Evolutionary conservation across 2,113 vertebrate species (phyloP).

Genomic region (Thunnus maccoyii): DNA sequence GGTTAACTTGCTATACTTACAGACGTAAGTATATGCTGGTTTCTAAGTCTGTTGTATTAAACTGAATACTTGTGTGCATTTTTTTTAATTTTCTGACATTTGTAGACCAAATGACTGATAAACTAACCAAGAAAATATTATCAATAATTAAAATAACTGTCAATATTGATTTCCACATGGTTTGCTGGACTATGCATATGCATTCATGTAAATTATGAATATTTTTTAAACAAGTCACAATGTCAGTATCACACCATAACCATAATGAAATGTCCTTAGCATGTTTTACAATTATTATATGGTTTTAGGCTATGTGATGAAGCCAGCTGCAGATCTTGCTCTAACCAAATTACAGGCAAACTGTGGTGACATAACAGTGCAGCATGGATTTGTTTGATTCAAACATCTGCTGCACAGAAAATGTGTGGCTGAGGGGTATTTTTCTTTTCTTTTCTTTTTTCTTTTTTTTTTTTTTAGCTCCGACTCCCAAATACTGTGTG

Average conservation of each 20-base stretch:
- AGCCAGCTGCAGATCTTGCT: background rate
- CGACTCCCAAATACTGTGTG: constrained; percentile 32
- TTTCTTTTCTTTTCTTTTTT: constrained; percentile 6
- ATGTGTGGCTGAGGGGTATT: constrained; percentile 22
- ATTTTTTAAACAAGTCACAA: background rate
- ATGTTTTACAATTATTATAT: background rate
- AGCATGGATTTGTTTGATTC: constrained; percentile 29
- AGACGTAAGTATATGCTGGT: background rate
- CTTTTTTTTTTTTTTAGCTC: constrained; percentile 16
- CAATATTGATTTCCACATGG: no score
- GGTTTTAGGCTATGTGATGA: background rate
- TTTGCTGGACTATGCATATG: no score
- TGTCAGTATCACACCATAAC: no score
- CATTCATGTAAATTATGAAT: no score
- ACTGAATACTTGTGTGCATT: background rate
- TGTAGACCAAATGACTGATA: no score
- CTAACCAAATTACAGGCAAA: constrained; percentile 5
- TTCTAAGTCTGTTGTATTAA: constrained; percentile 11
- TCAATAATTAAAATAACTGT: no score
- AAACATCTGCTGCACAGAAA: constrained; percentile 40
- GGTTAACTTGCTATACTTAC: background rate
- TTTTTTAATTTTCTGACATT: no score
- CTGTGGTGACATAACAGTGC: constrained; percentile 36
- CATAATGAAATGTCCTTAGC: background rate
- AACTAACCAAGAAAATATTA: no score